Conservation (phyloP, 2,113 vertebrate species). For the Phylloscopus trochilus region DNA sequence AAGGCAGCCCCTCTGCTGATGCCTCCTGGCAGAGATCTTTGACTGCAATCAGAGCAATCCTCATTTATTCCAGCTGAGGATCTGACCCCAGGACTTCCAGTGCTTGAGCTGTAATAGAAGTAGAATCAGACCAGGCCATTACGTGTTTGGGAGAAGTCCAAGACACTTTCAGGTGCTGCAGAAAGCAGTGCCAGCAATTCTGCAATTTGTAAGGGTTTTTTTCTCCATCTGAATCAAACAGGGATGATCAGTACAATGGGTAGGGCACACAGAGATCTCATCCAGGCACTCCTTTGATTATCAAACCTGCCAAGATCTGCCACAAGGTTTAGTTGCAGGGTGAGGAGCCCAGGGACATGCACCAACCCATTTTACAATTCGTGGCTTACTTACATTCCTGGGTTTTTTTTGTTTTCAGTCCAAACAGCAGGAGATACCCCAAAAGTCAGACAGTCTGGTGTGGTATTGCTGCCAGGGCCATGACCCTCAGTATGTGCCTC, state of each 20-base stretch:
- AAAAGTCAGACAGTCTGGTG: background rate
- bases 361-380: background rate
- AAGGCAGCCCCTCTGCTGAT: background rate
- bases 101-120: background rate
- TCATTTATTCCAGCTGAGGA: background rate
- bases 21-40: background rate
- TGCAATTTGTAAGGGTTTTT: background rate
- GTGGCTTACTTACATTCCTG: background rate
- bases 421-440: background rate
- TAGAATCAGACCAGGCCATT: background rate
- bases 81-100: background rate
- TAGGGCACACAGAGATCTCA: background rate
- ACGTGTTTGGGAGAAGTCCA: background rate
- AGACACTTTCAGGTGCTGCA: background rate
- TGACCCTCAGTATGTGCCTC: too few species aligned
- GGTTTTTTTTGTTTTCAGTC: background rate
- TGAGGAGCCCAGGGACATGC: background rate
- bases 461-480: background rate
- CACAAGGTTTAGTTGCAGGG: background rate
- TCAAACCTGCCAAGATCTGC: background rate
- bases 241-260: background rate
- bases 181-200: background rate
- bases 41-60: background rate
- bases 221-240: background rate
- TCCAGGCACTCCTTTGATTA: background rate